Evolutionary conservation across 2,888 invertebrate species (phyloP).

Genomic region (Microctonus aethiopoides): DNA sequence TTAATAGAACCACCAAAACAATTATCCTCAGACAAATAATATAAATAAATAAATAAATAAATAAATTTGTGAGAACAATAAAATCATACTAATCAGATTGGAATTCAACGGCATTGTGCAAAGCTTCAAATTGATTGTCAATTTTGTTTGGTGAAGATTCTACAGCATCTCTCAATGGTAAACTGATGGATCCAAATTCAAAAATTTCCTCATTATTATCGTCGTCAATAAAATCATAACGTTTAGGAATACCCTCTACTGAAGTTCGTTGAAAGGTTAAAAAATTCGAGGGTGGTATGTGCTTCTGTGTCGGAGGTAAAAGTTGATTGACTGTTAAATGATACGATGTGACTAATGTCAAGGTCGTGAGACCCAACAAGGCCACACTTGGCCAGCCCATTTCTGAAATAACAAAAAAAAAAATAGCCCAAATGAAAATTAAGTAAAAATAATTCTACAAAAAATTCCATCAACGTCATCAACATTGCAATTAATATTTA

Average conservation of each 20-base stretch:
- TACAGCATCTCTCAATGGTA: constrained; percentile 81
- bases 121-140: constrained; percentile 33
- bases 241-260: constrained; percentile 66
- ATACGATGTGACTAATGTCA: constrained; percentile 53
- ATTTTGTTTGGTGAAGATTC: constrained; percentile 68
- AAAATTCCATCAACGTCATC: background rate
- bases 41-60: background rate
- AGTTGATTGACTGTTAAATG: constrained; percentile 53
- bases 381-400: constrained; percentile 48
- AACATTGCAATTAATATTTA: background rate
- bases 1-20: constrained; percentile 2
- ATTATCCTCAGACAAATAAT: background rate
- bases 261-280: constrained; percentile 66
- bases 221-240: constrained; percentile 20
- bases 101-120: constrained; percentile 39
- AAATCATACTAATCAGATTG: constrained; percentile 36
- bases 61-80: background rate
- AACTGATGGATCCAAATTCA: constrained; percentile 65
- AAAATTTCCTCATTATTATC: constrained; percentile 32
- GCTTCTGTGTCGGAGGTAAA: constrained; percentile 43
- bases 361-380: constrained; percentile 47
- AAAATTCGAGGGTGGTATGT: constrained; percentile 41
- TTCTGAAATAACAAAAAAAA: constrained; percentile 36
- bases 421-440: background rate
- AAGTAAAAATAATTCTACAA: background rate